These are phyloP conservation scores for Dendronephthya gigantea DNA, from an alignment of 64 coral and sea anemone species.

Conservation along the genomic window DNA sequence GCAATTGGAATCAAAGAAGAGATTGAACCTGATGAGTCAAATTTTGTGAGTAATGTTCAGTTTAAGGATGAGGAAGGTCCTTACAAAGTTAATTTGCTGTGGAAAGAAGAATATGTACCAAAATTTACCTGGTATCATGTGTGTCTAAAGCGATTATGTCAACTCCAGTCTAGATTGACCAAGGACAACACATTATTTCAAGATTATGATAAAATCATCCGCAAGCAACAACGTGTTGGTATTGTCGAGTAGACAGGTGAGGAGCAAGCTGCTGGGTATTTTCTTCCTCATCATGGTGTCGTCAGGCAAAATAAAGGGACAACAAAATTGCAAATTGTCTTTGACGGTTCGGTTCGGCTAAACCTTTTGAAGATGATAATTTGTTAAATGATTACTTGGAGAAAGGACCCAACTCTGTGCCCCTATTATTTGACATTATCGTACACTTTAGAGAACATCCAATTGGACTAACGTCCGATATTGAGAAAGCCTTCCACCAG, in stretches of 20 bases:
- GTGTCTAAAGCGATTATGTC: too few relatives aligned
- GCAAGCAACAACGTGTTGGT: background rate
- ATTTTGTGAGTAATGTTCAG: too few relatives aligned
- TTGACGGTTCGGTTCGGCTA: background rate
- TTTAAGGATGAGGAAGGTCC: constrained; percentile 38
- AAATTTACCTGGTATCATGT: too few relatives aligned
- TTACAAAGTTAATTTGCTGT: too few relatives aligned
- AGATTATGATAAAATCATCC: too few relatives aligned
- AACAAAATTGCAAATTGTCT: background rate
- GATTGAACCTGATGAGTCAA: too few relatives aligned
- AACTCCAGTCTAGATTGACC: too few relatives aligned
- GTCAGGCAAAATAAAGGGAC: background rate
- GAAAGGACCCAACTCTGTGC: background rate
- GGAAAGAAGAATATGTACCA: too few relatives aligned
- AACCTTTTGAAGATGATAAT: background rate
- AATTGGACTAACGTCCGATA: background rate
- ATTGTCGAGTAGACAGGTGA: too few relatives aligned
- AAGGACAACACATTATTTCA: too few relatives aligned
- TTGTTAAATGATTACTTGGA: background rate
- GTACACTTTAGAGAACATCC: background rate
- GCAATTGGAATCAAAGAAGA: background rate
- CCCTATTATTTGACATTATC: background rate
- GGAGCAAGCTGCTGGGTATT: too few relatives aligned
- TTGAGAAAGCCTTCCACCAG: background rate
- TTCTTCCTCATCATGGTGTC: background rate